Conservation (phyloP, 2,113 vertebrate species). For the Catharus minimus region DNA sequence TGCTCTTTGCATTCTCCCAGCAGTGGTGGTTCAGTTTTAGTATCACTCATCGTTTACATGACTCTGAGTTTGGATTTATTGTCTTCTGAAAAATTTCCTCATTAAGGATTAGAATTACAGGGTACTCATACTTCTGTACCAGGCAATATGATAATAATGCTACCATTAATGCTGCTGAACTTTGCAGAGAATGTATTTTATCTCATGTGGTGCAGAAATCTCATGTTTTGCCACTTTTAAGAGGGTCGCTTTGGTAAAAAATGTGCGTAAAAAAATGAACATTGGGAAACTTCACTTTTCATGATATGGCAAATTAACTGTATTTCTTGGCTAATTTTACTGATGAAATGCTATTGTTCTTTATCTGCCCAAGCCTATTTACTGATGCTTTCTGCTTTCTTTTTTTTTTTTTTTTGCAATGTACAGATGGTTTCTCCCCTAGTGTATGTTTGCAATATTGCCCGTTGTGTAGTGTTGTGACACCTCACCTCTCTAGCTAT, state of each 20-base stretch:
- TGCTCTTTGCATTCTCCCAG: neutral
- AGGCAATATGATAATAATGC: neutral
- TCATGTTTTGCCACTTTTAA: neutral
- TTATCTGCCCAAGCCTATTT: neutral
- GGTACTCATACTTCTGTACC: neutral
- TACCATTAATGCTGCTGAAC: neutral
- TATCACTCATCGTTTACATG: neutral
- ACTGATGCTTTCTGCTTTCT: neutral
- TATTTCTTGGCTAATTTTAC: neutral
- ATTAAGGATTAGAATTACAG: neutral
- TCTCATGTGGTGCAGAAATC: neutral
- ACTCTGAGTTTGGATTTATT: conserved; percentile 20
- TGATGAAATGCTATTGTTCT: neutral
- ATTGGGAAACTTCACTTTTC: neutral
- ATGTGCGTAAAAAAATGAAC: neutral
- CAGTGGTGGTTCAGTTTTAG: neutral
- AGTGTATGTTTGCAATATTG: neutral
- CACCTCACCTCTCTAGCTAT: neutral
- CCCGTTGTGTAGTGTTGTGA: neutral
- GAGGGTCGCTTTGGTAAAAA: neutral
- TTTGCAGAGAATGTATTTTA: neutral
- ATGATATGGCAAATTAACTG: neutral
- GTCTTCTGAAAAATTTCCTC: conserved; percentile 8
- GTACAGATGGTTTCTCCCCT: neutral
- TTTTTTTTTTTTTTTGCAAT: neutral